phyloP scores from a whole-genome alignment of 2,888 invertebrate species.

The Scaptomyza flava region DNA sequence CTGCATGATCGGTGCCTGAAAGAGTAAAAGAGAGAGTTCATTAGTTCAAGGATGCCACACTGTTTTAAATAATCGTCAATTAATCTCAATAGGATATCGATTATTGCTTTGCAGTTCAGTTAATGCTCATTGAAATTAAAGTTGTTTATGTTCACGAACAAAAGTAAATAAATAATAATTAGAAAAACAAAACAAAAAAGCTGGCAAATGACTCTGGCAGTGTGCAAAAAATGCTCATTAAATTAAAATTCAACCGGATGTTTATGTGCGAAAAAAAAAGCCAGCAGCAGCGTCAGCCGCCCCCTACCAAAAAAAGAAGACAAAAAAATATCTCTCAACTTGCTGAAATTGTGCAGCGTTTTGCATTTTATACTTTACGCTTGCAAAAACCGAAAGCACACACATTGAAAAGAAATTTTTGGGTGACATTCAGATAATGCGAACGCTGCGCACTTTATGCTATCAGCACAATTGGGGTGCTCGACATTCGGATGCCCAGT shows the following conservation, averaged over 20 bases:
- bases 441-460: slow-evolving; percentile 64
- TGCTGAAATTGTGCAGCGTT: slow-evolving; percentile 57
- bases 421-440: slow-evolving; percentile 71
- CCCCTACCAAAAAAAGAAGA: slow-evolving; percentile 19
- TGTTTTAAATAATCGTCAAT: slow-evolving; percentile 8
- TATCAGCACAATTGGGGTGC: slow-evolving; percentile 57
- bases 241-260: slow-evolving; percentile 82
- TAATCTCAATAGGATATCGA: slow-evolving; percentile 6
- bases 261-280: slow-evolving; percentile 67
- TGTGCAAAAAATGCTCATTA: slow-evolving; percentile 75
- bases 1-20: slow-evolving; percentile 31
- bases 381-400: slow-evolving; percentile 33
- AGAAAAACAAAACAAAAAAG: slow-evolving; percentile 38
- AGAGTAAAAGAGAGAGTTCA: slow-evolving; percentile 3
- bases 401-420: slow-evolving; percentile 26
- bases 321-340: slow-evolving; percentile 43
- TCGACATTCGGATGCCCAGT: slow-evolving; percentile 36
- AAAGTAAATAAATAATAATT: slow-evolving; percentile 62
- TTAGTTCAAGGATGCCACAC: slow-evolving; percentile 30
- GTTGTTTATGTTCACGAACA: slow-evolving; percentile 25
- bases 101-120: background rate
- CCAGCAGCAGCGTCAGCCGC: slow-evolving; percentile 26
- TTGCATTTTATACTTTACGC: slow-evolving; percentile 55
- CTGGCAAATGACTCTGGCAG: slow-evolving; percentile 36
- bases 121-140: slow-evolving; percentile 1